These are phyloP conservation scores for Apeltes quadracus DNA, from an alignment of 2,113 vertebrate genomes.

Conservation along the genomic window DNA sequence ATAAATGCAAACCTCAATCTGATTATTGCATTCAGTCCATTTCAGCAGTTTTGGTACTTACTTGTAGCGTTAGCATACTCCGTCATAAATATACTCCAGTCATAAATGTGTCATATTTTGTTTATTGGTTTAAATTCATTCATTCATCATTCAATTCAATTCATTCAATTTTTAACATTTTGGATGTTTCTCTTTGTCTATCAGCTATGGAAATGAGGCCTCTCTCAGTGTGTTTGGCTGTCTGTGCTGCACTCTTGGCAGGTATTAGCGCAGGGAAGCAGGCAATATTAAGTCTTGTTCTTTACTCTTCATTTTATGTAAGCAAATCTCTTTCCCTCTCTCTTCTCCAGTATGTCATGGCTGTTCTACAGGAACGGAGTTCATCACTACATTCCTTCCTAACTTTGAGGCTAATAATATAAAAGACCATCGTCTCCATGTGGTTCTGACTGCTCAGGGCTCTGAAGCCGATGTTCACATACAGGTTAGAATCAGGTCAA, in stretches of 20 bases:
- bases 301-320: neutral
- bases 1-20: neutral
- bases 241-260: slow-evolving; percentile 14
- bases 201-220: slow-evolving; percentile 17
- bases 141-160: too few relatives aligned
- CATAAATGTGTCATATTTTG: neutral
- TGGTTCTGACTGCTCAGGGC: slow-evolving; percentile 24
- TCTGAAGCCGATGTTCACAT: slow-evolving; percentile 22
- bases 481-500: slow-evolving; percentile 20
- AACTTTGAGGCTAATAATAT: rapidly evolving
- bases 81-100: too few relatives aligned
- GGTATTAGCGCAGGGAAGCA: neutral
- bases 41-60: neutral
- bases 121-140: neutral
- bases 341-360: slow-evolving; percentile 27
- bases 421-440: neutral
- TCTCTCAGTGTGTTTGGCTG: slow-evolving; percentile 3
- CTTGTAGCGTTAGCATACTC: too few relatives aligned
- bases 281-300: neutral
- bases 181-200: neutral
- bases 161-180: neutral
- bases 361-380: slow-evolving; percentile 33
- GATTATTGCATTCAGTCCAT: neutral
- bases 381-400: slow-evolving; percentile 46
- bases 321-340: neutral